Percentiles rank a stretch among this genome's conserved stretches.
These are phyloP conservation scores for Gordius sp. DNA, from an alignment of 2,888 invertebrate species.

Conservation along the genomic window DNA sequence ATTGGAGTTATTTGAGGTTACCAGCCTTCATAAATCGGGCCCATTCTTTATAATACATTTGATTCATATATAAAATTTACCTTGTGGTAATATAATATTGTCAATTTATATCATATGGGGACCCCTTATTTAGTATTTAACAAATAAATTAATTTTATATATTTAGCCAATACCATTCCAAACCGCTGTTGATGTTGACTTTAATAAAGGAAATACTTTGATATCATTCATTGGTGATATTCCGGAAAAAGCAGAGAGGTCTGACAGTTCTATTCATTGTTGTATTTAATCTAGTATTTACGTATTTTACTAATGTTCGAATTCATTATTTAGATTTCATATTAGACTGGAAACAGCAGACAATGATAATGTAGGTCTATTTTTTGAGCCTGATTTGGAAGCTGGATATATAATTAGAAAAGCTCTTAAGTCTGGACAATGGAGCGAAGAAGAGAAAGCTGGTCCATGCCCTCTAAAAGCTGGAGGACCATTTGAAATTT, in stretches of 20 bases:
- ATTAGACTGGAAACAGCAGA: neutral
- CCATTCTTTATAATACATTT: too few relatives aligned
- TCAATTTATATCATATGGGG: too few relatives aligned
- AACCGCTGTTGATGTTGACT: constrained; percentile 1
- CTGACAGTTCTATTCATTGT: neutral
- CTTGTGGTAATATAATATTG: too few relatives aligned
- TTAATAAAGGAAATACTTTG: constrained; percentile 3
- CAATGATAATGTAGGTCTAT: neutral
- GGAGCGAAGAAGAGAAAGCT: neutral
- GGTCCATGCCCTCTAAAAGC: neutral
- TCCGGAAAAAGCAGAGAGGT: neutral
- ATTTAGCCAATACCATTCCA: constrained; percentile 1
- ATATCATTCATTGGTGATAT: constrained; percentile 1
- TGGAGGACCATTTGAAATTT: constrained; percentile 12
- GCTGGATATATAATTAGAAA: neutral
- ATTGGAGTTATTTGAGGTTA: too few relatives aligned
- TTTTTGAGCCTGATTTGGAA: neutral
- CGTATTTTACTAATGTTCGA: too few relatives aligned
- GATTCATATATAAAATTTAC: too few relatives aligned
- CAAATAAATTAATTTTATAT: neutral
- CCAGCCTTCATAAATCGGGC: too few relatives aligned
- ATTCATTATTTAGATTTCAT: neutral
- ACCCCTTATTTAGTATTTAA: too few relatives aligned
- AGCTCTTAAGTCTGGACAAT: neutral
- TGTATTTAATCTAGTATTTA: neutral